A percentile compares a stretch with the other conserved stretches of the same genome.
phyloP scores from a whole-genome alignment of 2,797 vertebrate species.

The Gallirallus australis region DNA sequence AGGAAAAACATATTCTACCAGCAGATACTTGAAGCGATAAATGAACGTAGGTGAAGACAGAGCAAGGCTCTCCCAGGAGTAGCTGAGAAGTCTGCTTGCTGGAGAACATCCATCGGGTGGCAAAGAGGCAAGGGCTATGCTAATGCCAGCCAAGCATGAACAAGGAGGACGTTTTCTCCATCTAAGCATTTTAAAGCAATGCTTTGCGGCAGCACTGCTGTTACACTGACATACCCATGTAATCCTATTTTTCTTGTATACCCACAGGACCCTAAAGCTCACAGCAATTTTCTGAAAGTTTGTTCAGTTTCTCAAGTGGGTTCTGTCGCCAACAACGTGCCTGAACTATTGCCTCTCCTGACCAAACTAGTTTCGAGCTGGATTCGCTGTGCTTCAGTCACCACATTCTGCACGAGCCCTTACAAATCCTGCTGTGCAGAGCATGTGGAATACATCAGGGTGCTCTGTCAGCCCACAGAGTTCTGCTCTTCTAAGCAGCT shows the following conservation, averaged over 20 bases:
- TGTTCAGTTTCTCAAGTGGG: background rate
- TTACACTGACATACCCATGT: background rate
- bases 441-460: background rate
- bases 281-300: background rate
- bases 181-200: background rate
- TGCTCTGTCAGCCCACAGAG: background rate
- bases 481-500: background rate
- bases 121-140: fast-evolving
- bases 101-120: background rate
- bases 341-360: background rate
- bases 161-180: background rate
- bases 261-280: background rate
- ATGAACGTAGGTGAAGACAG: background rate
- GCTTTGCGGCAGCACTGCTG: background rate
- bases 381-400: background rate
- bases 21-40: background rate
- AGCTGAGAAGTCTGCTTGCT: background rate
- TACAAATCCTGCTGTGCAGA: background rate
- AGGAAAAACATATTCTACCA: background rate
- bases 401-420: background rate
- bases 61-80: background rate
- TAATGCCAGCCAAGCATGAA: background rate
- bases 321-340: background rate
- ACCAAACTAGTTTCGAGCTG: background rate
- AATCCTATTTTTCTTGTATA: background rate